Base-by-base conservation (phyloP, 1,140 invertebrate species). In the Lasioglossum albipes region DNA sequence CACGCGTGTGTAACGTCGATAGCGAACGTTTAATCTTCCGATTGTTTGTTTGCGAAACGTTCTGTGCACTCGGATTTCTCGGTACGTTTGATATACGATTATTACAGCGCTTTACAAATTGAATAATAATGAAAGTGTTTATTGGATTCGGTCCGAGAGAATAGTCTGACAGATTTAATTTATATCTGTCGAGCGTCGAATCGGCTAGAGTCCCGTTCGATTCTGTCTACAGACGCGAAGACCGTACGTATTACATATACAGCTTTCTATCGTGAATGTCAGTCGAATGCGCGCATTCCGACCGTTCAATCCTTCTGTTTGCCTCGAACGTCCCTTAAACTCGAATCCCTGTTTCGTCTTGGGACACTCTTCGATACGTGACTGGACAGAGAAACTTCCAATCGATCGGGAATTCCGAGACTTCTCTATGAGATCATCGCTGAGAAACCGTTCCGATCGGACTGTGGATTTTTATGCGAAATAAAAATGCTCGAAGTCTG, bases 211-310 rank as follows among this genome's bases (percentile, higher is more conserved):
- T n/a, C 41, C 64, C 72, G 27, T 80, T 68, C 65, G 54, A 68
- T 61, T 80, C 31, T 62, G 36, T 75, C 66, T 22, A 59, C 54
- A 45, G 41, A 75, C 45, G 68, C 78, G 76, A 74, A 31, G 18
- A 76, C 66, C 81, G 66, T 77, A 65, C 49, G 61, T 75, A 79
- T 76, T 49, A n/a, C n/a, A n/a, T n/a, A 36, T 36, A 85, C 65
- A 85, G 84, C 84, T 85, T 86, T 66, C 68, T 72, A 76, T 77
- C 69, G 76, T 86, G 81, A 87, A 86, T 86, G 84, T 80, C 84
- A 66, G 68, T 86, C 76, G 75, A 83, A 81, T 85, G 84, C 82
- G 82, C 54, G 81, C 81, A 82, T 82, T 82, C 69, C 75, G 69
- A 82, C 7, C 57, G 66, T 68, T 54, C 59, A 77, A 62, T 45